These are phyloP conservation scores for Melinaea menophilus DNA, from an alignment of 2,888 invertebrate genomes.

Conservation along the genomic window DNA sequence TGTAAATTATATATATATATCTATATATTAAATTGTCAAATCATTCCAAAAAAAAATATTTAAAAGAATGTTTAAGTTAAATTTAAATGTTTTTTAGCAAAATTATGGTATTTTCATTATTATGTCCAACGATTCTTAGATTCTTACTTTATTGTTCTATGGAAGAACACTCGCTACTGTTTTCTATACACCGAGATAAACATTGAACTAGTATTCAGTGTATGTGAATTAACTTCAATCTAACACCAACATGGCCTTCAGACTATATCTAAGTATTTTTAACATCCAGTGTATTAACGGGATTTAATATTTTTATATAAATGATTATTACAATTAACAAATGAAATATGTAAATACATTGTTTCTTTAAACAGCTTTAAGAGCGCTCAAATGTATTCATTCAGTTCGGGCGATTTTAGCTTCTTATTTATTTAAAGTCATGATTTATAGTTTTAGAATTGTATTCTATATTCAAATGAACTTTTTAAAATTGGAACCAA, in stretches of 20 bases:
- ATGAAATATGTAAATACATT: conserved; percentile 30
- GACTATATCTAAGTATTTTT: conserved; percentile 40
- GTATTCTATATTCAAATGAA: neutral
- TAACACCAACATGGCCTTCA: conserved; percentile 58
- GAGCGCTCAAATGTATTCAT: conserved; percentile 57
- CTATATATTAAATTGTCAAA: neutral
- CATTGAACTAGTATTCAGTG: conserved; percentile 7
- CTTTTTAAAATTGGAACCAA: too few species aligned
- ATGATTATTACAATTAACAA: conserved; percentile 27
- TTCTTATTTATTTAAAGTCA: conserved; percentile 53
- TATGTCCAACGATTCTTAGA: neutral
- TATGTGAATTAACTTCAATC: conserved; percentile 17
- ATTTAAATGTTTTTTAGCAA: conserved; percentile 2
- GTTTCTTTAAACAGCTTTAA: conserved; percentile 51
- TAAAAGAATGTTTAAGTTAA: neutral
- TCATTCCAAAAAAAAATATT: conserved; percentile 4
- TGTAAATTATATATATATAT: neutral
- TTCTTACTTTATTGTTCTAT: neutral
- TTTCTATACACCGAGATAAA: neutral
- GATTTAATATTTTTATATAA: conserved; percentile 24
- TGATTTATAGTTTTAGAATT: conserved; percentile 20
- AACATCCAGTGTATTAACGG: conserved; percentile 11
- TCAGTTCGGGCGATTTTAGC: conserved; percentile 41
- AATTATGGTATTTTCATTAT: neutral
- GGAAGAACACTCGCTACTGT: neutral